Base-by-base conservation (phyloP, 2,797 vertebrate genomes). In the Acrocephalus scirpaceus region DNA sequence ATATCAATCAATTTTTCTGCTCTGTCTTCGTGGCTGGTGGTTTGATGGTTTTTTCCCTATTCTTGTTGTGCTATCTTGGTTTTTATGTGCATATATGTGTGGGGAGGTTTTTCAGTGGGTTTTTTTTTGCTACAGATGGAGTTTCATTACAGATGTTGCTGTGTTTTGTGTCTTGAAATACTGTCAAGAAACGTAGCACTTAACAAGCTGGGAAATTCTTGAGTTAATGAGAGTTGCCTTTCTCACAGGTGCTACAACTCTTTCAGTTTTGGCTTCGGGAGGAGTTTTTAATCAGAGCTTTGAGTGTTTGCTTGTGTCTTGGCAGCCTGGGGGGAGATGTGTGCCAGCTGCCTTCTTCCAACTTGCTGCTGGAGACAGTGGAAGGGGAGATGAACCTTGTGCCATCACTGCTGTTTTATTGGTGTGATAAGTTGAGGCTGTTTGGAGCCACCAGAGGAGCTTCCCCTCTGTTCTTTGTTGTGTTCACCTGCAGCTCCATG, bases 151-250 rank as follows among this genome's bases (percentile, higher is more conserved):
- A 93, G 85, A 50, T 89, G 79, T 56, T 77, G 79, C 3, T 66
- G n/a, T 51, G 23, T 47, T 91, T 81, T 72, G 69, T 38, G 38
- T 38, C 16, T 92, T 80, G 75, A 94, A 83, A 74, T 11, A 9
- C 61, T 15, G 8, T 86, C 42, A 77, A 88, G 62, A 86, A 95
- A 77, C 7, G 42, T 8, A 54, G 34, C 16, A 8, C 42, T 92
- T 71, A 71, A 80, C 60, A 61, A 92, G 70, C 61, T 75, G 94
- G 96, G 94, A 93, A 93, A 92, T 96, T 96, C 78, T 91, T 44
- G 89, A 67, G 23, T 42, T 90, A 80, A 71, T 77, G 73, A 50
- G 72, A 1, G 20, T 38, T n/a, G 72, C 87, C 75, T 74, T 93
- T 88, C 86, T 83, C 72, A 16, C 91, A 92, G 95, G 90, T 96